Percentiles rank a stretch among this genome's conserved stretches.
Conservation (phyloP, 92 coral and sea anemone species). For the Epizoanthus illoricatus region DNA sequence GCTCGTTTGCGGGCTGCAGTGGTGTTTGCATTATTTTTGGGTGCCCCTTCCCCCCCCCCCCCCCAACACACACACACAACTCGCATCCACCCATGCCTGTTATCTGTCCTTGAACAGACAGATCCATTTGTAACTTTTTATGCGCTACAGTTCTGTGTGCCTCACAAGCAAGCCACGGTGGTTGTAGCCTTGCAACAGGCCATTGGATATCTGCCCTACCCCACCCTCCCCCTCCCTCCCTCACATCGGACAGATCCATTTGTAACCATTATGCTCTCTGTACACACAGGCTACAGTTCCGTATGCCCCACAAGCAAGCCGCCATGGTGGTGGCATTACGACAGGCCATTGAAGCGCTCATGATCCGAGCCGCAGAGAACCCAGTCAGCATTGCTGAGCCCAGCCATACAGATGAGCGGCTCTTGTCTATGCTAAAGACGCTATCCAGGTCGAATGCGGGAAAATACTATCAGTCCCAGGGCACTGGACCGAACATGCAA, state of each 20-base stretch:
- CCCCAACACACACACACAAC: no score
- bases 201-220: no score
- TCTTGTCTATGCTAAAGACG: conserved; percentile 75
- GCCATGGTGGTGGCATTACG: conserved; percentile 96
- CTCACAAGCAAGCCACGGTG: no score
- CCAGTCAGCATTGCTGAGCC: conserved; percentile 82
- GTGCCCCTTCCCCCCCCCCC: no score
- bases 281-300: conserved; percentile 77
- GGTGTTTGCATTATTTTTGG: no score
- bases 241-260: neutral
- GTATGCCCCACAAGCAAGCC: conserved; percentile 89
- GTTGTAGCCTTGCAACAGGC: no score
- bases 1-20: no score
- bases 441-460: conserved; percentile 92
- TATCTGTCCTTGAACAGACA: no score
- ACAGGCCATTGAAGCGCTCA: conserved; percentile 82
- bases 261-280: neutral
- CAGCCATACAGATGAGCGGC: conserved; percentile 80
- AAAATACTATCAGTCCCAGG: conserved; percentile 57
- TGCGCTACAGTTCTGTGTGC: no score
- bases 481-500: conserved; percentile 55
- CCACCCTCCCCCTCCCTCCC: neutral
- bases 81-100: no score
- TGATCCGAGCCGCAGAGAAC: conserved; percentile 81
- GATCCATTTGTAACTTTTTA: no score